Evolutionary conservation across 2,113 vertebrate genomes (phyloP).

Genomic region (Chrysochloris asiatica): DNA sequence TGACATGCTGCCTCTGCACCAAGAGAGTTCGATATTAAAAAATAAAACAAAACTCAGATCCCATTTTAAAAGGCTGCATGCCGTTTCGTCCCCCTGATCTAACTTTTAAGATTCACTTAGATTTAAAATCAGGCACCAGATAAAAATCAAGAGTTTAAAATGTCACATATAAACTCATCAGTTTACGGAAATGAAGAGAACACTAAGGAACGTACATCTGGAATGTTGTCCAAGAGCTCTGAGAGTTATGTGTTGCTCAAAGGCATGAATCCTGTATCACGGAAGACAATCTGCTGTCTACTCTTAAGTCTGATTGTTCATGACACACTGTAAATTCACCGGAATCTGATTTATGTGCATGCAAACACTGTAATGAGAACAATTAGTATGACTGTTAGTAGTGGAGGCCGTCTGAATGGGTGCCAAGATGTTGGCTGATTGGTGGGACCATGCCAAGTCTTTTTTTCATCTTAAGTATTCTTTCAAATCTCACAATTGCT

Average conservation of each 20-base stretch:
- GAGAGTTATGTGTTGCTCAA: neutral
- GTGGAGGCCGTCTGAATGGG: constrained; percentile 41
- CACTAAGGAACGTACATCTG: neutral
- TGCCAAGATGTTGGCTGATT: constrained; percentile 67
- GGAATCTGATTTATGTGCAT: constrained; percentile 57
- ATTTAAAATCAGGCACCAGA: constrained; percentile 35
- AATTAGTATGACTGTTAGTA: constrained; percentile 59
- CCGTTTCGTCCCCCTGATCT: neutral
- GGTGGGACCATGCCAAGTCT: constrained; percentile 34
- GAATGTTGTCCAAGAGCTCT: neutral
- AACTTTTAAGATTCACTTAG: constrained; percentile 29
- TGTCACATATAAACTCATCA: constrained; percentile 27
- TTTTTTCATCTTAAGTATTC: constrained; percentile 54
- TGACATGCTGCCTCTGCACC: neutral
- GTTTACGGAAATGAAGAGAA: neutral
- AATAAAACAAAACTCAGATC: constrained; percentile 20
- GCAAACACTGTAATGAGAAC: constrained; percentile 68
- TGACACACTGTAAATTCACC: constrained; percentile 43
- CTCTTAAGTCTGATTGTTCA: constrained; percentile 37
- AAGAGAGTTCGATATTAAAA: constrained; percentile 2
- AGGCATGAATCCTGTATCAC: constrained; percentile 18
- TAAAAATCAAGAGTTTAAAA: constrained; percentile 23
- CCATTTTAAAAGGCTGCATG: constrained; percentile 31
- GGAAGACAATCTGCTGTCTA: neutral
- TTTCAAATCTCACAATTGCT: constrained; percentile 77